Base-by-base conservation (phyloP, 2,113 vertebrate species). In the Eulacestoma nigropectus region DNA sequence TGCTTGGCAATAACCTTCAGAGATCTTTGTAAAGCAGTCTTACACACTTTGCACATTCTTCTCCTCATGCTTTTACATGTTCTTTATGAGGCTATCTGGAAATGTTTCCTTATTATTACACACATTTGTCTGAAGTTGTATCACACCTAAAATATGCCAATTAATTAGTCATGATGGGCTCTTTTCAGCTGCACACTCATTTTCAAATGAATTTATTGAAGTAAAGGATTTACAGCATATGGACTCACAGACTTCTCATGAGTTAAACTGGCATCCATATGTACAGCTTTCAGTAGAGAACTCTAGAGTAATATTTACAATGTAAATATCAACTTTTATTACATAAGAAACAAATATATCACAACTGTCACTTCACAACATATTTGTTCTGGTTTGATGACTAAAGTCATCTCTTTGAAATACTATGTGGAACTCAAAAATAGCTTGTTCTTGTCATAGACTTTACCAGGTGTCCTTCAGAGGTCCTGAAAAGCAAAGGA, bases 261-360 rank as follows among this genome's bases (percentile, higher is more conserved):
- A 98, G 89, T 97, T 97, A 92, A 96, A 97, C 95, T 95, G 97
- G 97, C 96, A 97, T 94, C 96, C 94, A 92, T 98, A 97, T 98
- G 97, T 98, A 97, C 97, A 98, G 97, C 87, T 98, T 97, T 96
- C 97, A 93, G 88, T 92, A 96, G 96, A 97, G 97, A 97, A 96
- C 95, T 98, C 96, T 97, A 95, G 97, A 97, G 96, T 97, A 98
- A 97, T 98, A 99, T 99, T 98, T 99, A 98, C 98, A 99, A 96
- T 98, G 98, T 99, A 99, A 99, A 98, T 97, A 98, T 98, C 98
- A 97, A 98, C 95, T 98, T 97, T 98, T 97, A 98, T 98, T 98
- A 98, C 95, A 98, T 98, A 98, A 98, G 96, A 98, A 97, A 97
- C 98, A 99, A 98, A 97, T 97, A 98, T 98, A 97, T 98, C 98